These are phyloP conservation scores for Abrostola tripartita DNA, from an alignment of 2,888 invertebrate genomes.

Conservation along the genomic window DNA sequence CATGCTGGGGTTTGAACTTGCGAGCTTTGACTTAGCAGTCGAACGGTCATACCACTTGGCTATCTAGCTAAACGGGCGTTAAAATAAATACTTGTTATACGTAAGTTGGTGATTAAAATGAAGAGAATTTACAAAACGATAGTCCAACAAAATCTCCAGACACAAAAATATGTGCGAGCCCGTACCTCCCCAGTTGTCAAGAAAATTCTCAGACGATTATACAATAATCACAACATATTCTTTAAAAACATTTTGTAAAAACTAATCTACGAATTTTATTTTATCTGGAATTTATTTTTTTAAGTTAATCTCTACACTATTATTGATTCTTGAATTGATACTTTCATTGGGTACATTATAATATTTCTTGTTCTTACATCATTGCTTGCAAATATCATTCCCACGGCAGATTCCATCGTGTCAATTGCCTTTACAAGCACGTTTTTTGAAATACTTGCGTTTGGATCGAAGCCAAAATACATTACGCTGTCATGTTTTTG, in stretches of 20 bases:
- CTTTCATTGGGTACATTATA: too few species aligned
- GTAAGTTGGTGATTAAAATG: too few species aligned
- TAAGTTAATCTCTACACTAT: slow-evolving; percentile 9
- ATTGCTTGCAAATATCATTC: slow-evolving; percentile 20
- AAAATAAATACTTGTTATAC: too few species aligned
- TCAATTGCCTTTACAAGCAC: slow-evolving; percentile 42
- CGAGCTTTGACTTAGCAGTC: too few species aligned
- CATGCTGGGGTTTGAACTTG: too few species aligned
- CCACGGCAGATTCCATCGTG: slow-evolving; percentile 16
- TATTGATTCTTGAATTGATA: background rate
- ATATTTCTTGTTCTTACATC: too few species aligned
- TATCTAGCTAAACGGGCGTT: too few species aligned
- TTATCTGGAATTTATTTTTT: background rate
- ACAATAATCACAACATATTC: slow-evolving; percentile 20
- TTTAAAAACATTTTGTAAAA: slow-evolving; percentile 7
- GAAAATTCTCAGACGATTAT: slow-evolving; percentile 42
- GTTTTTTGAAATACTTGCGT: slow-evolving; percentile 57
- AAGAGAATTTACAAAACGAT: background rate
- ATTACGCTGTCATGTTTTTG: slow-evolving; percentile 61
- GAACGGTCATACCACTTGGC: too few species aligned
- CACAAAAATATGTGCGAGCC: background rate
- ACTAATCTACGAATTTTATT: background rate
- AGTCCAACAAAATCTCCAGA: background rate
- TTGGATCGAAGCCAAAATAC: slow-evolving; percentile 68
- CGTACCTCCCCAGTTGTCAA: slow-evolving; percentile 18